Evolutionary conservation across 1,140 invertebrate genomes (phyloP), one percentile per base, ranked within the genome.

Genomic region (Neodiprion pinetum): DNA sequence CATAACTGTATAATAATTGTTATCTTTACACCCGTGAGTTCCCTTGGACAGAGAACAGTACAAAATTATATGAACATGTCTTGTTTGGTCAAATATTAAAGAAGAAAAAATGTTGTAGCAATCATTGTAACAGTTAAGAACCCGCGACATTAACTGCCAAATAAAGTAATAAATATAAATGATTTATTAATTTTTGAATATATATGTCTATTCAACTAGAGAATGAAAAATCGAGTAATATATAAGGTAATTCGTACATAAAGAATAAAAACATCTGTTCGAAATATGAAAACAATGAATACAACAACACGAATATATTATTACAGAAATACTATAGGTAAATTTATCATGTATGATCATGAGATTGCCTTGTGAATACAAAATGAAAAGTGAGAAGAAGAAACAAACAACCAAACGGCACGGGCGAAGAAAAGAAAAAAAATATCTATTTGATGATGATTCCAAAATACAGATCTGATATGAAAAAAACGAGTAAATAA

Each of bases 401-500:
- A 14, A 14, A 17, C 4, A 65, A 65, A 65, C 71, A 70, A 80
- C 4, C 48, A 65, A 68, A 40, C 28, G 28, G 28, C 28, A 66
- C 14, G 48, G 21, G 11, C 7, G 5, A 68, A 69, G 40, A 10
- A 65, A 23, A 28, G 17, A 48, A 71, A 75, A 70, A 61, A 61
- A 61, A 40, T 40, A 40, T 74, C 76, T 74, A 76, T 78, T 76
- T 74, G 72, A 67, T 75, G 14, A 28, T 70, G 28, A 70, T 70
- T 70, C 68, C 68, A 70, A 70, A 70, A 40, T 70, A 28, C 68
- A 70, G 68, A 70, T 70, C 68, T 70, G 68, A 70, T 40, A 17
- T 40, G 12, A 17, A 14, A 17, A 40, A 70, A 65, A 17, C 7
- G 61, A 65, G 12, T 14, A 7, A 17, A 65, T 65, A 17, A 65